Evolutionary conservation across 2,888 invertebrate genomes (phyloP).

Genomic region (Caenorhabditis drosophilae): DNA sequence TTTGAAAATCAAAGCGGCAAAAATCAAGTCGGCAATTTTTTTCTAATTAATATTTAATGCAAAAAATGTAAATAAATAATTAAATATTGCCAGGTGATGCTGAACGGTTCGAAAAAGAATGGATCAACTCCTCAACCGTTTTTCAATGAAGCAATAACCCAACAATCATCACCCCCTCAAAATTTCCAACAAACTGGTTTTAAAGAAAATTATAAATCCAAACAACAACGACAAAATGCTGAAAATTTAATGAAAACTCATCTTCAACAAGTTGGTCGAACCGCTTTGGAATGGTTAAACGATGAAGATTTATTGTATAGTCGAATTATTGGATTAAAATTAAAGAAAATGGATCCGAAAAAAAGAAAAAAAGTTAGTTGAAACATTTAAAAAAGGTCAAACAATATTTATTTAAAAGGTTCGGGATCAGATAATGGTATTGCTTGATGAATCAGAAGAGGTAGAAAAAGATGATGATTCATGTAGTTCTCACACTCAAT

Average conservation of each 20-base stretch:
- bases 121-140: conserved; percentile 14
- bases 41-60: no score
- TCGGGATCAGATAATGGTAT: conserved; percentile 51
- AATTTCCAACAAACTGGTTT: not conserved
- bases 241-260: conserved; percentile 26
- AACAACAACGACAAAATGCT: conserved; percentile 5
- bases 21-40: no score
- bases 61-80: no score
- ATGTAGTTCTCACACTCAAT: conserved; percentile 34
- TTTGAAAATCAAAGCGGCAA: no score
- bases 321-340: conserved; percentile 55
- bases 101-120: conserved; percentile 18
- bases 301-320: conserved; percentile 64
- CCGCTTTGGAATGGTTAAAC: conserved; percentile 53
- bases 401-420: conserved; percentile 33
- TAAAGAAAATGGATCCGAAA: conserved; percentile 57
- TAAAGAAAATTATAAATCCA: not conserved
- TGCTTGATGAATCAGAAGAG: conserved; percentile 56
- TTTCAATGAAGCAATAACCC: not conserved
- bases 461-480: conserved; percentile 28
- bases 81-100: conserved; percentile 8
- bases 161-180: not conserved
- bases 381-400: no score
- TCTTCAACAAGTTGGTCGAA: conserved; percentile 35
- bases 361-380: conserved; percentile 58